phyloP scores from a whole-genome alignment of 2,113 vertebrate species.

The Gnathonemus echidnorhynchus region DNA sequence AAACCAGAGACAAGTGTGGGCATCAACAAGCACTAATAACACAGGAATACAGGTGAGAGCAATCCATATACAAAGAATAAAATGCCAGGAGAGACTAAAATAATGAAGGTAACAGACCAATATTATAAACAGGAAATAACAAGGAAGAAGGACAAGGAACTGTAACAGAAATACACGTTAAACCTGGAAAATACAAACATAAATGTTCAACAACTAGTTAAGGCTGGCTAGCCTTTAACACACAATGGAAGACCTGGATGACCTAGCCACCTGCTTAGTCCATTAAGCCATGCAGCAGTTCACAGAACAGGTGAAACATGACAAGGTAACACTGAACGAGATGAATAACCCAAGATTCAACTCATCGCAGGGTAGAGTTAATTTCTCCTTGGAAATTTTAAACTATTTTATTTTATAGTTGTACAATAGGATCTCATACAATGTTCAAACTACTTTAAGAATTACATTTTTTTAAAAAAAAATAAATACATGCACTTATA shows the following conservation, averaged over 20 bases:
- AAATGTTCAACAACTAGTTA: neutral
- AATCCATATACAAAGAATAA: neutral
- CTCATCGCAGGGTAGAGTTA: neutral
- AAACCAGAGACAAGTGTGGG: no score
- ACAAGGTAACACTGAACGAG: neutral
- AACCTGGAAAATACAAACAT: neutral
- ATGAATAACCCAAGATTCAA: neutral
- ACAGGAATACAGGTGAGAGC: neutral
- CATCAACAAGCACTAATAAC: no score
- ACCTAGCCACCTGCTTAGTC: neutral
- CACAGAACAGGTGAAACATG: neutral
- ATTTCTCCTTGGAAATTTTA: neutral
- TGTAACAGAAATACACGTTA: neutral
- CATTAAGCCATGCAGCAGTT: neutral
- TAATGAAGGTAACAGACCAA: neutral
- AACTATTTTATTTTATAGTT: neutral
- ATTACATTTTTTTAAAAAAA: neutral
- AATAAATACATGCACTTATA: neutral
- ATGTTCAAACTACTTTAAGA: neutral
- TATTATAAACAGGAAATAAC: neutral
- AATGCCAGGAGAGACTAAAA: neutral
- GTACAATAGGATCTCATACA: neutral
- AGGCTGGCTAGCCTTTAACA: neutral
- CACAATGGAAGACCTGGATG: neutral
- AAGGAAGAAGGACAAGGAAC: neutral